Conservation (phyloP, 2,113 vertebrate species). For the Thamnaconus septentrionalis region DNA sequence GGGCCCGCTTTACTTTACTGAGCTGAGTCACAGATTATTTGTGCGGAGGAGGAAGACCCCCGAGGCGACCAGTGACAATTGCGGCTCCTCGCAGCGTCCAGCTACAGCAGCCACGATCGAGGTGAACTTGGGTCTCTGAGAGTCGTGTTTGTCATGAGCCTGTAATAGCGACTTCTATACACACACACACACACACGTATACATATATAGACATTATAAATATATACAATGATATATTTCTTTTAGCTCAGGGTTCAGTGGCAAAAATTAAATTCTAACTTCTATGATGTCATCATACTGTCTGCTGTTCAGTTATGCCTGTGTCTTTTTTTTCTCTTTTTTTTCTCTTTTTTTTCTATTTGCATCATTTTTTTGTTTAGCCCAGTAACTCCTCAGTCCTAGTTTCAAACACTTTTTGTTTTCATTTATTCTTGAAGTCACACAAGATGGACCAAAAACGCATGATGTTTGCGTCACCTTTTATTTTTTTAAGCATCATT, state of each 20-base stretch:
- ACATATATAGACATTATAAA: constrained; percentile 9
- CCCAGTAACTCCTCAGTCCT: too few relatives aligned
- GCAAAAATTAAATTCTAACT: constrained; percentile 59
- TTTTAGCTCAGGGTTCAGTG: constrained; percentile 77
- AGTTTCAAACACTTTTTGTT: too few relatives aligned
- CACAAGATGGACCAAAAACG: constrained; percentile 69
- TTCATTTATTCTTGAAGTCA: constrained; percentile 20
- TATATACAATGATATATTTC: constrained; percentile 47
- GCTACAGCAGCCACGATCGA: constrained; percentile 51
- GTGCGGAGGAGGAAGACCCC: constrained; percentile 32
- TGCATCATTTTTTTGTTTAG: too few relatives aligned
- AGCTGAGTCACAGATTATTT: constrained; percentile 39
- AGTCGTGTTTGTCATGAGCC: constrained; percentile 46
- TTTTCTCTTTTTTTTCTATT: constrained; percentile 21
- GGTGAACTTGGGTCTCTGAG: constrained; percentile 47
- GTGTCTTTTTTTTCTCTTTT: constrained; percentile 21
- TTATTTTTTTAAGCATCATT: constrained; percentile 1
- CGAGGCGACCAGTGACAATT: constrained; percentile 59
- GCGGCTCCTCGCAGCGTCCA: constrained; percentile 2
- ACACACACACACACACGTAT: constrained; percentile 10
- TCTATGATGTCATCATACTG: constrained; percentile 71
- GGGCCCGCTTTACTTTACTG: constrained; percentile 41
- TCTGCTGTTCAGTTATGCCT: constrained; percentile 48
- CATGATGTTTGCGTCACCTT: constrained; percentile 12
- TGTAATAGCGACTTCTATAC: constrained; percentile 7